Evolutionary conservation across 2,888 invertebrate species (phyloP), one percentile per base, ranked within the genome.

Genomic region (Melanchra persicariae): DNA sequence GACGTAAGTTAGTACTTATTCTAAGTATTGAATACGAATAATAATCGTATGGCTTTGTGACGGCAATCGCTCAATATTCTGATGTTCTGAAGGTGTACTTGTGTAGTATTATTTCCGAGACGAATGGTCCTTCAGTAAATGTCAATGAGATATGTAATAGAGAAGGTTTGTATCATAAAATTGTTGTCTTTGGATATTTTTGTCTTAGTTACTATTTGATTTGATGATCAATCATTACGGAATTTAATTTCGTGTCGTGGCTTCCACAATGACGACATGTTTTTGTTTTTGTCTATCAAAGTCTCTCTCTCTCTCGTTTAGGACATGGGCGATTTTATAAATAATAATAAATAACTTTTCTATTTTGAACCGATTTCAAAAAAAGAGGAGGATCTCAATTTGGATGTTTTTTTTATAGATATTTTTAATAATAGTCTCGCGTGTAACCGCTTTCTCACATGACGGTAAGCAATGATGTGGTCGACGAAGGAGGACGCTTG

Each of bases 11-110:
- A 52, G 74, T 72, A 64, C 79, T 72, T 77, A 70, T 24, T 54
- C 67, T 63, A 67, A 78, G 60, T 30, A 58, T 78, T 74, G 67
- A 82, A 70, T 60, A 70, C 64, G 73, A 54, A 67, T 70, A 47
- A 61, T 73, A 80, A 73, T 70, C 69, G 17, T 9, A 55, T 34
- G 1, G 66, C 66, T 75, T 75, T 78, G 78, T 71, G 43, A 51
- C 22, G 15, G 45, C 49, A 51, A 51, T 78, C 60, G 61, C 61
- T 70, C 59, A 45, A 78, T 77, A 77, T 37, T 49, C 60, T 22
- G 43, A 71, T 60, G 22, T 55, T 40, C 47, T 1, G 6, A 37
- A 19, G 17, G 40, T 71, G 17, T 77, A 43, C 52, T 78, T 49
- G 40, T 77, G 5, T 30, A 22, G 49, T 26, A 37, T 75, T 70